Conservation (phyloP, 2,888 invertebrate species). For the Ophion slaviceki region DNA sequence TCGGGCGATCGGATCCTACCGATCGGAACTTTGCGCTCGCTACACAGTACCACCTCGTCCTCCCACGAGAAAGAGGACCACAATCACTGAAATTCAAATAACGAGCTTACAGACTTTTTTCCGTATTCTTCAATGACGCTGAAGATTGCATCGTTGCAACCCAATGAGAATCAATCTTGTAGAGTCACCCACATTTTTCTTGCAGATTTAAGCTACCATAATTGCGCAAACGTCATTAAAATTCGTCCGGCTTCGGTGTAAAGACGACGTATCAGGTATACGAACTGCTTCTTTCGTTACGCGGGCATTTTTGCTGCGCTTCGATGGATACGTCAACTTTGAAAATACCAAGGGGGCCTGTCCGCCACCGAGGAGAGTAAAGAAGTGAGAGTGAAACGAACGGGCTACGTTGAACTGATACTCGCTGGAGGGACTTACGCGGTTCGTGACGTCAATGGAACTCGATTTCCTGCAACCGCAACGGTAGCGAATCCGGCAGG, state of each 20-base stretch:
- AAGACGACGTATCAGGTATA: neutral
- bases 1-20: conserved; percentile 59
- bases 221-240: neutral
- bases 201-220: too few species aligned
- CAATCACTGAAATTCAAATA: neutral
- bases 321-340: conserved; percentile 34
- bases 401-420: conserved; percentile 47
- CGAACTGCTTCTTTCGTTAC: neutral
- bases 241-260: neutral
- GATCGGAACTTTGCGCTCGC: conserved; percentile 51
- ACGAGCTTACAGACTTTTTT: neutral
- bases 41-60: conserved; percentile 9
- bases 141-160: neutral
- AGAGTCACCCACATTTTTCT: neutral
- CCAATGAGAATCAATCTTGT: neutral
- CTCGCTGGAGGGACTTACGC: conserved; percentile 48
- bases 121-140: neutral
- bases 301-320: conserved; percentile 17
- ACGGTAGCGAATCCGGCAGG: conserved; percentile 31
- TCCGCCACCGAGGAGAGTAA: conserved; percentile 38
- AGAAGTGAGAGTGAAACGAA: conserved; percentile 51
- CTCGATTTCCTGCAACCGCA: conserved; percentile 45
- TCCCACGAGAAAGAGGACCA: neutral
- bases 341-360: conserved; percentile 26
- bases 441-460: conserved; percentile 63